Base-by-base conservation (phyloP, 2,113 vertebrate genomes). In the Drymodes brunneopygia region DNA sequence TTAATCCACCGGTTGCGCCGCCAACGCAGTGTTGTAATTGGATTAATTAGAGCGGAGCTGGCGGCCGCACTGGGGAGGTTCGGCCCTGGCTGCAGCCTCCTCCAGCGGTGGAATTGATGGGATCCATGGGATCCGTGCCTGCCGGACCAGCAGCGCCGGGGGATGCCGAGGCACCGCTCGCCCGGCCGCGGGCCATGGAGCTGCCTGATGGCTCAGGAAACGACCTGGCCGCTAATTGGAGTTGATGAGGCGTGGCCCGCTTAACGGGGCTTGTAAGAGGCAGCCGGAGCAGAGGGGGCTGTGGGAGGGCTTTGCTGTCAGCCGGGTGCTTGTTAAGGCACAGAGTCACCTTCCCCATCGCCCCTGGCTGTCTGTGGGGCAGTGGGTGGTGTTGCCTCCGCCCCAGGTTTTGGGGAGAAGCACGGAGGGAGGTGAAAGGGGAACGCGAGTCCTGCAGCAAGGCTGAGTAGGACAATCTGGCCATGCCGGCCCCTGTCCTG, bases 121-220 rank as follows among this genome's bases (percentile, higher is more conserved):
- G 45, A 60, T 36, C 33, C 0, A 1, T 65, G 40, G 29, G 33
- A 56, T 35, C 45, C 0, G 9, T 14, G 31, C 61, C 42, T 3
- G 0, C 11, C 0, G 1, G 47, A 19, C 12, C 15, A 3, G 57
- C 48, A 22, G 35, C 53, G 0, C 38, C 1, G 6, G 70, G 47
- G 48, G 70, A 19, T 67, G 61, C 54, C 0, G 15, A 35, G 62
- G 53, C 74, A 11, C 4, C 5, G 1, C 62, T 70, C 15, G 0
- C 22, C 17, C 10, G 2, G 29, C 50, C 2, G 1, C 3, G 0
- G 60, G 45, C 2, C 2, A 7, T 8, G 62, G 48, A n/a, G 50
- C 70, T 60, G 69, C 13, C 50, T 38, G 54, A 3, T 0, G n/a
- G 56, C 65, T 75, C 57, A 16, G 77, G 74, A 54, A 75, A 18